Percentiles rank a stretch among this genome's conserved stretches.
Conservation (phyloP, 2,797 vertebrate species). For the Loriculus beryllinus region DNA sequence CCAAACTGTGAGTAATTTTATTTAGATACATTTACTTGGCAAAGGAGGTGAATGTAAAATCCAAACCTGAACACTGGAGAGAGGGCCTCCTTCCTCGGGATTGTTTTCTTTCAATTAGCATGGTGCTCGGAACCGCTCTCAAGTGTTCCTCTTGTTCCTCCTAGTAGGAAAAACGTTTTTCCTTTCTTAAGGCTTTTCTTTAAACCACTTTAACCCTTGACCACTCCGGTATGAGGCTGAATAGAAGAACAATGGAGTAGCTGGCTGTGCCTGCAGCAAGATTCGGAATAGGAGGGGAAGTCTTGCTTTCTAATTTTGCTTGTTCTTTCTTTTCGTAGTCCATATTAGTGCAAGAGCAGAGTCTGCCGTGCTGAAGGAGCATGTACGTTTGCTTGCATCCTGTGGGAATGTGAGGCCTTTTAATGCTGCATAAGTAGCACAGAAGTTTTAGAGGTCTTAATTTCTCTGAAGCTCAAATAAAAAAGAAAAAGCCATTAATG, state of each 20-base stretch:
- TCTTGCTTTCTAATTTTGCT: neutral
- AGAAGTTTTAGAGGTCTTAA: neutral
- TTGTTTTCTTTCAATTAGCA: neutral
- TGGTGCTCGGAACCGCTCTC: neutral
- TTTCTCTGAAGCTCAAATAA: neutral
- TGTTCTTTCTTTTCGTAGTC: neutral
- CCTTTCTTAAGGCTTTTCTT: neutral
- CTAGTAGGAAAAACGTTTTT: neutral
- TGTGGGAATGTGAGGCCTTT: neutral
- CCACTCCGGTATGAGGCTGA: neutral
- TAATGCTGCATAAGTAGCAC: neutral
- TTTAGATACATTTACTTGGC: neutral
- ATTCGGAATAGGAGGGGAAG: neutral
- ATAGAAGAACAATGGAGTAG: neutral
- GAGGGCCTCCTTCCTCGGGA: neutral
- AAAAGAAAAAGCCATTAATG: fast-evolving
- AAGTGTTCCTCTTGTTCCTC: neutral
- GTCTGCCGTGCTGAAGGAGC: neutral
- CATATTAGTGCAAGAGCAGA: neutral
- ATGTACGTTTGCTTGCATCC: neutral
- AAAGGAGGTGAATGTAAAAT: neutral
- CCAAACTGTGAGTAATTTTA: neutral
- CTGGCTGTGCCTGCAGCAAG: neutral
- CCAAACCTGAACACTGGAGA: neutral
- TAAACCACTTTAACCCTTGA: neutral